Percentiles rank a stretch among this genome's conserved stretches.
Conservation (phyloP, 2,113 vertebrate genomes). For the Charadrius vociferus region DNA sequence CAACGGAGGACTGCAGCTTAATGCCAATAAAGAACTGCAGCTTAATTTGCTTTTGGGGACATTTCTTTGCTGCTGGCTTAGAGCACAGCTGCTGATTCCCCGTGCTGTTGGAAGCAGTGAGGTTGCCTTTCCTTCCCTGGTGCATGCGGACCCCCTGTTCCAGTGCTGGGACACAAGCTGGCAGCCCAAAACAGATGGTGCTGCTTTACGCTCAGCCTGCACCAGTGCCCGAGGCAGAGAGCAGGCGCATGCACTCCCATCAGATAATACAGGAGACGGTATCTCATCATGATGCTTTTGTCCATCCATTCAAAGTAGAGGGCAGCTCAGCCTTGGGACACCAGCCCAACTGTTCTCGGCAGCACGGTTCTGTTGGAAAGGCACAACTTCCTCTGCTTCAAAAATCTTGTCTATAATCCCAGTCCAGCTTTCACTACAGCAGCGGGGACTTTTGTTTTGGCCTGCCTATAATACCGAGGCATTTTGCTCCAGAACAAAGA, state of each 20-base stretch:
- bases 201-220: background rate
- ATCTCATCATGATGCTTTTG: background rate
- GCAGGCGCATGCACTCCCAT: background rate
- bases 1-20: background rate
- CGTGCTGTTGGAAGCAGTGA: background rate
- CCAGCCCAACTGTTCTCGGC: background rate
- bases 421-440: background rate
- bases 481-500: constrained; percentile 54
- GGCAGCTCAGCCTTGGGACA: background rate
- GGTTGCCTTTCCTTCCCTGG: background rate
- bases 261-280: background rate
- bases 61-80: background rate
- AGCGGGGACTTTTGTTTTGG: constrained; percentile 25
- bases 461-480: constrained; percentile 17
- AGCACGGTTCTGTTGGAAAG: background rate
- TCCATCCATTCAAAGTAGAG: background rate
- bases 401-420: constrained; percentile 24
- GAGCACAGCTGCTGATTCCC: constrained; percentile 13
- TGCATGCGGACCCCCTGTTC: rapidly evolving
- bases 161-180: background rate
- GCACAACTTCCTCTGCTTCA: background rate
- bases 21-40: background rate
- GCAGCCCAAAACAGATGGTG: constrained; percentile 30
- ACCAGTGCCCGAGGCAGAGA: background rate
- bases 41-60: background rate